Conservation (phyloP, 2,888 invertebrate genomes). For the Julus scanicus region DNA sequence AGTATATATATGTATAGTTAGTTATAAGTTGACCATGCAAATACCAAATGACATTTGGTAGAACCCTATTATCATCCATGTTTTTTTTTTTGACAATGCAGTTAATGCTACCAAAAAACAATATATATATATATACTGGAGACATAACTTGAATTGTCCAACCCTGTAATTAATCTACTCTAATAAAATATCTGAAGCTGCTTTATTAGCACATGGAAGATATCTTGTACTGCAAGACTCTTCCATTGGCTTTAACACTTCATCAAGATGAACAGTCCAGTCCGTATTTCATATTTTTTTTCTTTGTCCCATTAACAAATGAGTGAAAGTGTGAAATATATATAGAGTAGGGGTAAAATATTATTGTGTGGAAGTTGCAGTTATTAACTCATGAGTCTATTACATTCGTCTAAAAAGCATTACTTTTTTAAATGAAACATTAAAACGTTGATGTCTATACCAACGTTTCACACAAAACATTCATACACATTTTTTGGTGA, state of each 20-base stretch:
- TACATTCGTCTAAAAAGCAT: not conserved
- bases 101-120: not conserved
- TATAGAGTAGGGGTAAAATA: not conserved
- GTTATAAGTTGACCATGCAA: too few species aligned
- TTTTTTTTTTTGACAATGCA: not conserved
- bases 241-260: not conserved
- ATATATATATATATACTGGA: not conserved
- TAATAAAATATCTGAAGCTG: slow-evolving; percentile 16
- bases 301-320: not conserved
- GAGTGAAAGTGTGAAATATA: not conserved
- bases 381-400: not conserved
- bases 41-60: not conserved
- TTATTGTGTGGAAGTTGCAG: not conserved
- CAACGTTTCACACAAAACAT: too few species aligned
- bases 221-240: not conserved
- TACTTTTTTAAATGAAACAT: not conserved
- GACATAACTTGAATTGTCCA: not conserved
- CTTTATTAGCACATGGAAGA: not conserved
- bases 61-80: not conserved
- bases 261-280: not conserved
- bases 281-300: slow-evolving; percentile 27
- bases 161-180: slow-evolving; percentile 15
- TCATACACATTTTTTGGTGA: too few species aligned
- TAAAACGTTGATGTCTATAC: not conserved
- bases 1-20: too few species aligned